Evolutionary conservation across 2,888 invertebrate species (phyloP).

Genomic region (Cheilosia grossa): DNA sequence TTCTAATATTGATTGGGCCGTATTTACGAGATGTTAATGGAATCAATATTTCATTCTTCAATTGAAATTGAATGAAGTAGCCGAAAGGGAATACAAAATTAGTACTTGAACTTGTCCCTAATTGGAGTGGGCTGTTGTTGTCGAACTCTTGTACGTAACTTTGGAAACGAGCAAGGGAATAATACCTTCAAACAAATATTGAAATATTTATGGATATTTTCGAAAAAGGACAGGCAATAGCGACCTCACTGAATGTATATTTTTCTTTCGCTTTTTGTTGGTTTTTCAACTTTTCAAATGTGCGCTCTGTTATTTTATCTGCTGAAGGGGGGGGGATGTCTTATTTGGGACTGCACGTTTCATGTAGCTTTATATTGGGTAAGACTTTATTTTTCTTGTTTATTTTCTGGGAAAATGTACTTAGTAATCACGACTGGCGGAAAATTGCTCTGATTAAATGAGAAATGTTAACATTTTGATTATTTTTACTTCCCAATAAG

Average conservation of each 20-base stretch:
- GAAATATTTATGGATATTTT: conserved; percentile 47
- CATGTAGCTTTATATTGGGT: not conserved
- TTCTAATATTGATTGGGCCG: conserved; percentile 38
- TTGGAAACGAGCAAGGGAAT: not conserved
- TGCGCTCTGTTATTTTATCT: not conserved
- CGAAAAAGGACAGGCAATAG: conserved; percentile 18
- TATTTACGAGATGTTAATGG: conserved; percentile 29
- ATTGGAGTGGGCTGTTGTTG: not conserved
- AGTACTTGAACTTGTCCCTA: conserved; percentile 1
- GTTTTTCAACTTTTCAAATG: not conserved
- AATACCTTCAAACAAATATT: conserved; percentile 26
- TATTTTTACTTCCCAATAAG: conserved; percentile 22
- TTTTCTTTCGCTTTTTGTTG: conserved; percentile 24
- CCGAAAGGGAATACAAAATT: conserved; percentile 26
- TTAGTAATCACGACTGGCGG: conserved; percentile 36
- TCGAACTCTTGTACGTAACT: conserved; percentile 6
- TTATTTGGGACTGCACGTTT: conserved; percentile 25
- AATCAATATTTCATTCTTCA: conserved; percentile 48
- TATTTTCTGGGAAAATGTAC: conserved; percentile 59
- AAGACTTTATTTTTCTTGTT: conserved; percentile 45
- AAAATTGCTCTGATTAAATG: conserved; percentile 46
- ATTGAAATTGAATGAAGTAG: conserved; percentile 26
- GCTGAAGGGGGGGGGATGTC: too few species aligned
- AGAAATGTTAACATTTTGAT: conserved; percentile 50
- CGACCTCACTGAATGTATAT: conserved; percentile 1